phyloP scores from a whole-genome alignment of 1,140 invertebrate genomes.

The Ephestia elutella region DNA sequence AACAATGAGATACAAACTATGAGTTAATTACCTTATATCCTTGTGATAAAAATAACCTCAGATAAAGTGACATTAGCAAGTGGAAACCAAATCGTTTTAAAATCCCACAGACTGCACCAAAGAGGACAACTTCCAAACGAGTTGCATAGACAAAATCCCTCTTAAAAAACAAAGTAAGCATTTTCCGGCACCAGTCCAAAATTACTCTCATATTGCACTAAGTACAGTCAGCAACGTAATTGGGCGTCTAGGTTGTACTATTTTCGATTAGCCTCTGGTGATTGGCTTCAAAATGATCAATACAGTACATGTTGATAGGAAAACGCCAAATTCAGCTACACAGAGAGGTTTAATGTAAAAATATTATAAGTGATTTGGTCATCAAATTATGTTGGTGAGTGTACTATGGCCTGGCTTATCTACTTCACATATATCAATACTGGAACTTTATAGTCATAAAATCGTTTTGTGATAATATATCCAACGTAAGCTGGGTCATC shows the following conservation, averaged over 20 bases:
- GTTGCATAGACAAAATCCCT: background rate
- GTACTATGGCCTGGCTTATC: background rate
- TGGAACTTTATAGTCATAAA: background rate
- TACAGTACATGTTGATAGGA: no score
- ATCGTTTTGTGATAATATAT: background rate
- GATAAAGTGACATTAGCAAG: background rate
- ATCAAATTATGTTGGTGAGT: no score
- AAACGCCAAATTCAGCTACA: no score
- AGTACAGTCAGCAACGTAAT: background rate
- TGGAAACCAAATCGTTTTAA: background rate
- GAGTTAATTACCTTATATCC: background rate
- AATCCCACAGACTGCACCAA: background rate
- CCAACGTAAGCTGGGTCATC: constrained; percentile 1
- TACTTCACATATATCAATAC: background rate
- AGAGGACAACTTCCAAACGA: background rate
- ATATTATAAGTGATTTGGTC: no score
- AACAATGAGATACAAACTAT: no score
- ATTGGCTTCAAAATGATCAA: no score
- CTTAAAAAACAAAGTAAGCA: background rate
- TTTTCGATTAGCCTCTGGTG: no score
- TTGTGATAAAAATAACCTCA: background rate
- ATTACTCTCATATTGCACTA: background rate
- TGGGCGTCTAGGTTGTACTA: no score
- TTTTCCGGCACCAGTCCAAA: background rate
- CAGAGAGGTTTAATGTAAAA: no score